Conservation (phyloP, 2,797 vertebrate species). For the Manis javanica region DNA sequence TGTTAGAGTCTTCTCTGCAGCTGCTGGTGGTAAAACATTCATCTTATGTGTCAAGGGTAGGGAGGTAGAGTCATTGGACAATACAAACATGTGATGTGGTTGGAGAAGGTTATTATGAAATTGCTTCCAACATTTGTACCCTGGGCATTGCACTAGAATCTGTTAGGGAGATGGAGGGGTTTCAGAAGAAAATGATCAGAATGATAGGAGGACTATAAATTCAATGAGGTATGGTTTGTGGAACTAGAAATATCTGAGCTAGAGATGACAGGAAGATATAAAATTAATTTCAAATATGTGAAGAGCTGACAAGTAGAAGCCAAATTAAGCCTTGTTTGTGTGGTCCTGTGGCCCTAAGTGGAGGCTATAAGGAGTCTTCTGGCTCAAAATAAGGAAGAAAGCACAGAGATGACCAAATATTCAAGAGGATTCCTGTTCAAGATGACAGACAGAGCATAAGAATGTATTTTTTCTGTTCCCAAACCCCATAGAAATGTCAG, state of each 20-base stretch:
- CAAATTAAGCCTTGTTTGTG: slow-evolving; percentile 27
- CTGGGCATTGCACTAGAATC: background rate
- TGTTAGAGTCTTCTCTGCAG: background rate
- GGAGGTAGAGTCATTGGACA: background rate
- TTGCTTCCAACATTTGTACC: background rate
- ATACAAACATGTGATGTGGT: background rate
- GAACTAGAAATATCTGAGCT: slow-evolving; percentile 58
- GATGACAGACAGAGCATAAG: background rate
- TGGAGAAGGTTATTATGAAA: background rate
- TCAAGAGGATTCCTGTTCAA: background rate
- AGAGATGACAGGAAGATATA: background rate
- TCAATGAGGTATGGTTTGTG: background rate
- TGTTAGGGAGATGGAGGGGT: background rate
- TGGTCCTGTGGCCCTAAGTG: background rate
- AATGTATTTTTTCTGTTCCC: background rate
- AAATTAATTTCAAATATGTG: slow-evolving; percentile 41
- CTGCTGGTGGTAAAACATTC: background rate
- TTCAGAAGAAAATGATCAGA: slow-evolving; percentile 40
- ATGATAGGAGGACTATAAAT: background rate
- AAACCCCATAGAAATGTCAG: background rate
- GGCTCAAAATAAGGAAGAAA: background rate
- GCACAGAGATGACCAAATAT: background rate
- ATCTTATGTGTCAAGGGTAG: background rate
- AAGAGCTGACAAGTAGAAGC: slow-evolving; percentile 20
- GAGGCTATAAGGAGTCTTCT: background rate